phyloP scores from a whole-genome alignment of 1,140 invertebrate species.

The Drosophila nigromelanica region DNA sequence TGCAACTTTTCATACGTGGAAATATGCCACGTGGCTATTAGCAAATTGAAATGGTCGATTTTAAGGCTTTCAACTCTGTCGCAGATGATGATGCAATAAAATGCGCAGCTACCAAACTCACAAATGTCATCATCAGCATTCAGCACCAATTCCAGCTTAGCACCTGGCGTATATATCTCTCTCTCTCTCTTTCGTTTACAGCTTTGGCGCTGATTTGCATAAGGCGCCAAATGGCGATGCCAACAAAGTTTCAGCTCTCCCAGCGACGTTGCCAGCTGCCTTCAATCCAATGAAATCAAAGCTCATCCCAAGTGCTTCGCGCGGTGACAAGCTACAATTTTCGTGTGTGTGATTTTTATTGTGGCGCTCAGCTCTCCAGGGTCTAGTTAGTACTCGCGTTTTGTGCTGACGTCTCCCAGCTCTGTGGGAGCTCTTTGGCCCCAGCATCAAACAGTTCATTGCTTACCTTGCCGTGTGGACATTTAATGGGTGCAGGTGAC shows the following conservation, averaged over 20 bases:
- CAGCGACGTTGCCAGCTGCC: conserved; percentile 16
- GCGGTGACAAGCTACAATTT: conserved; percentile 40
- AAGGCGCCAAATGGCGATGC: conserved; percentile 52
- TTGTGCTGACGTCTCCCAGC: conserved; percentile 11
- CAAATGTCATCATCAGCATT: conserved; percentile 46
- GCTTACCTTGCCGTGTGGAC: conserved; percentile 6
- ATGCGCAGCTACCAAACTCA: conserved; percentile 17
- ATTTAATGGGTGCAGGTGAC: not conserved
- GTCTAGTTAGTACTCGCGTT: conserved; percentile 60
- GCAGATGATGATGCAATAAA: conserved; percentile 38
- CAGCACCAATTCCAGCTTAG: conserved; percentile 31
- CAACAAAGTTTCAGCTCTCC: conserved; percentile 54
- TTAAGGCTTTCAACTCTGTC: conserved; percentile 22
- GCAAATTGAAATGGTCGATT: conserved; percentile 69
- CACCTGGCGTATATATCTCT: conserved; percentile 33
- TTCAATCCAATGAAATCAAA: conserved; percentile 53
- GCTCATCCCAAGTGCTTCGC: conserved; percentile 19
- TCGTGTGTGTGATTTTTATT: conserved; percentile 66
- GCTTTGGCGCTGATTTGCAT: conserved; percentile 59
- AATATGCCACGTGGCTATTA: conserved; percentile 70
- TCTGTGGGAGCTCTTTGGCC: conserved; percentile 5
- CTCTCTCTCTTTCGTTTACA: conserved; percentile 24
- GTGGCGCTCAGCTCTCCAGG: conserved; percentile 49
- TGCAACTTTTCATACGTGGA: conserved; percentile 53
- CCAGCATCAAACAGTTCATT: conserved; percentile 12